Conservation (phyloP, 2,888 invertebrate genomes). For the Bellardia bayeri region DNA sequence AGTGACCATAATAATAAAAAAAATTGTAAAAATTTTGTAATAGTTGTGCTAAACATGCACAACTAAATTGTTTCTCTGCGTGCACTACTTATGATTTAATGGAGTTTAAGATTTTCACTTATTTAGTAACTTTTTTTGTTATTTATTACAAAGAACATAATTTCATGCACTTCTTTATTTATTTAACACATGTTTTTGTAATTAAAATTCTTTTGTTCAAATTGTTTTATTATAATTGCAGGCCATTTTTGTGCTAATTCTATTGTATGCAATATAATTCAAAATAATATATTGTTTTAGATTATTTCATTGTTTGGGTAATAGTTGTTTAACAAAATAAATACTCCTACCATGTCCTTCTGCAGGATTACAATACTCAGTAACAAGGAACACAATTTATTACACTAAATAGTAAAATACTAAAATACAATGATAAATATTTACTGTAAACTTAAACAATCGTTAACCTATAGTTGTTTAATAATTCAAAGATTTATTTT, state of each 20-base stretch:
- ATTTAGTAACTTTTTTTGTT: not conserved
- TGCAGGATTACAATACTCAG: not conserved
- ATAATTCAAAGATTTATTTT: slow-evolving; percentile 52
- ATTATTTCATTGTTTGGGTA: not conserved
- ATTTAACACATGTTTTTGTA: not conserved
- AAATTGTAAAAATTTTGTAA: no score
- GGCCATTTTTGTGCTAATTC: not conserved
- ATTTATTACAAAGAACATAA: not conserved
- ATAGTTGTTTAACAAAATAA: not conserved
- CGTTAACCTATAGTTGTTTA: slow-evolving; percentile 56
- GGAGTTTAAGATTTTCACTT: not conserved
- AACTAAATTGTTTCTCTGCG: no score
- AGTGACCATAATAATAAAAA: no score
- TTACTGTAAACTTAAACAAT: slow-evolving; percentile 16
- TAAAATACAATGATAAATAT: not conserved
- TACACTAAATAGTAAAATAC: not conserved
- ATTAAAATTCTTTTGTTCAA: not conserved
- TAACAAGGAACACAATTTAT: not conserved
- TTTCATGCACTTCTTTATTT: not conserved
- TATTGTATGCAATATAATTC: not conserved
- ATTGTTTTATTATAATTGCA: slow-evolving; percentile 9
- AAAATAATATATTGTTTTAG: slow-evolving; percentile 12
- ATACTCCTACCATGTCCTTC: not conserved
- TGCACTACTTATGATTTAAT: not conserved
- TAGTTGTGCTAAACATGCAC: no score